Percentiles rank a stretch among this genome's conserved stretches.
Conservation (phyloP, 2,888 invertebrate species). For the Ditula angustiorana region DNA sequence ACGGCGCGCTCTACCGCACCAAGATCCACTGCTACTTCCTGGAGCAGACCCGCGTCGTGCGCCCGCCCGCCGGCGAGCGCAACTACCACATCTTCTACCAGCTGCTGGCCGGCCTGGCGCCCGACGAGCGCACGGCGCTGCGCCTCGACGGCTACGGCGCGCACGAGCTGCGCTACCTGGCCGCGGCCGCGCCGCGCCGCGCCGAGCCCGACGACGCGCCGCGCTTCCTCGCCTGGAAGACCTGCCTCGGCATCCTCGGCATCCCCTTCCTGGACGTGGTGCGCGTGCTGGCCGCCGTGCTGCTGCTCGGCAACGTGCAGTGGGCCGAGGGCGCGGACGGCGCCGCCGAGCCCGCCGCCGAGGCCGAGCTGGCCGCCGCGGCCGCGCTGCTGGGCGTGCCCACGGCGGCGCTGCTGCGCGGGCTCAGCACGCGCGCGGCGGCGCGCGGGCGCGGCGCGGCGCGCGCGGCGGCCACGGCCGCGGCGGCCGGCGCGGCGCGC, state of each 20-base stretch:
- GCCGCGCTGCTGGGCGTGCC: constrained; percentile 91
- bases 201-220: constrained; percentile 75
- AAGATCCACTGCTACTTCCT: constrained; percentile 98
- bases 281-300: constrained; percentile 94
- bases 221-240: constrained; percentile 96
- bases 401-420: constrained; percentile 90
- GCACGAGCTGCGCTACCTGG: constrained; percentile 91
- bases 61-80: constrained; percentile 94
- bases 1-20: constrained; percentile 96
- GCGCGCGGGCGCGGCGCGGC: constrained; percentile 92
- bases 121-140: constrained; percentile 94
- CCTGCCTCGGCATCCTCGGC: constrained; percentile 94
- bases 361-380: constrained; percentile 92
- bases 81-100: constrained; percentile 99
- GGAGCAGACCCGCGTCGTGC: constrained; percentile 96
- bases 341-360: constrained; percentile 91
- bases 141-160: constrained; percentile 94
- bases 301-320: constrained; percentile 96
- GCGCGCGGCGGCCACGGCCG: constrained; percentile 93
- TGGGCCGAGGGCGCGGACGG: constrained; percentile 92
- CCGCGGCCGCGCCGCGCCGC: constrained; percentile 87
- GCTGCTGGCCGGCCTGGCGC: constrained; percentile 94
- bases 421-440: constrained; percentile 92
- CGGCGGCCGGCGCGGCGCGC: constrained; percentile 94
- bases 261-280: constrained; percentile 98